phyloP scores from a whole-genome alignment of 2,888 invertebrate genomes.

The Emmelina monodactyla region DNA sequence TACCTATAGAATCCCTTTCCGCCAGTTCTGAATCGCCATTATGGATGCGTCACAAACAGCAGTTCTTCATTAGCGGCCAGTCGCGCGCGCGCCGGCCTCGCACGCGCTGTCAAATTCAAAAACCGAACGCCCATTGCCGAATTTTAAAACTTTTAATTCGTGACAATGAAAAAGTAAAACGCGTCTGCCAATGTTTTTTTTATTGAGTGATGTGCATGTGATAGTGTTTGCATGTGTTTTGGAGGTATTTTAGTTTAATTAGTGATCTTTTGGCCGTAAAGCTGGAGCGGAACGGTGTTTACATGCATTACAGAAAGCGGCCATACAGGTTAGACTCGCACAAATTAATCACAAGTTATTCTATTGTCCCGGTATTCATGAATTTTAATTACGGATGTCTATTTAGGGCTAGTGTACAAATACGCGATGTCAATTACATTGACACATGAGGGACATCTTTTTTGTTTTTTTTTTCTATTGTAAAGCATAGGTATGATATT shows the following conservation, averaged over 20 bases:
- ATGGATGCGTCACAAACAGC: not conserved
- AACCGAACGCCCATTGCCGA: constrained; percentile 1
- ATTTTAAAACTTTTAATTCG: constrained; percentile 1
- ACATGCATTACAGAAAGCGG: constrained; percentile 65
- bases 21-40: too few relatives aligned
- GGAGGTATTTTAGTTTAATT: constrained; percentile 17
- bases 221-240: constrained; percentile 1
- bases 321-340: constrained; percentile 46
- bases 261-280: constrained; percentile 39
- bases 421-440: too few relatives aligned
- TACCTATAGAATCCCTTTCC: too few relatives aligned
- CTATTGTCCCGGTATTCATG: too few relatives aligned
- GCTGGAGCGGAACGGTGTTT: constrained; percentile 59
- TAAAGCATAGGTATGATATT: too few relatives aligned
- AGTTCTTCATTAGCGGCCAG: not conserved
- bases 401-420: too few relatives aligned
- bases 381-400: too few relatives aligned
- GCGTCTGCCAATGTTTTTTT: not conserved
- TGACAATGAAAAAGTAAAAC: not conserved
- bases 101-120: not conserved
- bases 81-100: not conserved
- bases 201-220: not conserved
- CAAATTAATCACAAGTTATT: not conserved
- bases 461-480: too few relatives aligned
- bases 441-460: too few relatives aligned